These are phyloP conservation scores for Ryuthela nishihirai DNA, from an alignment of 2,888 invertebrate species.

Conservation along the genomic window DNA sequence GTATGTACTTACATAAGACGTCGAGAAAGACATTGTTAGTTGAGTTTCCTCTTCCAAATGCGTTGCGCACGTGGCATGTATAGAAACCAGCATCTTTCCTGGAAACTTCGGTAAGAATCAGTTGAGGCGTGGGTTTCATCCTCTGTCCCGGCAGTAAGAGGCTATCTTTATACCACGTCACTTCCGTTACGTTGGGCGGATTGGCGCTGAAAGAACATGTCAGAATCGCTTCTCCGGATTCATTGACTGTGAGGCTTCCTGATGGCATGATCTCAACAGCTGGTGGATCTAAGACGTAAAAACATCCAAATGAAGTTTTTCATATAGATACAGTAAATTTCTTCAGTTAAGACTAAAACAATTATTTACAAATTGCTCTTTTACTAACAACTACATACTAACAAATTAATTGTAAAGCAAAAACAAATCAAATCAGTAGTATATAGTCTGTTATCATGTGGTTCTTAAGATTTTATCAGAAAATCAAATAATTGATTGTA, in stretches of 20 bases:
- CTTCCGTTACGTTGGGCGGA: constrained; percentile 69
- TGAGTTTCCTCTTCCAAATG: constrained; percentile 70
- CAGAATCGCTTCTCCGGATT: constrained; percentile 68
- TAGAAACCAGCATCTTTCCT: constrained; percentile 80
- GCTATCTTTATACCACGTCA: constrained; percentile 62
- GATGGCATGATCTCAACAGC: constrained; percentile 68
- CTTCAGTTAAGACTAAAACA: no score
- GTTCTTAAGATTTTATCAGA: no score
- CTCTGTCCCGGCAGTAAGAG: constrained; percentile 53
- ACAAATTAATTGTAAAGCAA: no score
- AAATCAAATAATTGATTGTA: no score
- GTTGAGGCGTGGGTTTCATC: constrained; percentile 55
- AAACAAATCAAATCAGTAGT: no score
- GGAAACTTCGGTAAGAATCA: constrained; percentile 70
- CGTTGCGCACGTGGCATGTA: constrained; percentile 73
- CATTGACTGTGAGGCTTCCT: constrained; percentile 71
- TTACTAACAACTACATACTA: no score
- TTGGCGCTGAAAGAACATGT: constrained; percentile 81
- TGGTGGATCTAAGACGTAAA: constrained; percentile 68
- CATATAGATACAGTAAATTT: no score
- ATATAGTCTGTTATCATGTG: no score
- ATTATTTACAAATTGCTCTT: no score
- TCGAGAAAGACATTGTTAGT: constrained; percentile 69
- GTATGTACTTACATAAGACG: constrained; percentile 69
- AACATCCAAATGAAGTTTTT: no score